Base-by-base conservation (phyloP, 2,888 invertebrate genomes). In the Aplocera efformata region DNA sequence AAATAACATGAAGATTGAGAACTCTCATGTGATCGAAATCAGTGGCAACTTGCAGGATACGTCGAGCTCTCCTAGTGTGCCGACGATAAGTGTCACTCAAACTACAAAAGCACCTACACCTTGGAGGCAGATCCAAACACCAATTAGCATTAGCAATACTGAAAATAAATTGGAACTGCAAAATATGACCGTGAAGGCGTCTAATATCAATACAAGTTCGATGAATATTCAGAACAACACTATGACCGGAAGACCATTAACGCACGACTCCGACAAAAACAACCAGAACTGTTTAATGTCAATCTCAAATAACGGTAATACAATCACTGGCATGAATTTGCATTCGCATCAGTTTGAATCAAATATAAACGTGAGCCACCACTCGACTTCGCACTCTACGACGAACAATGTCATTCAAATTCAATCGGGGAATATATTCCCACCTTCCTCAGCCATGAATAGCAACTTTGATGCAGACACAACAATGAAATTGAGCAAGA, bases 371-470 rank as follows among this genome's bases (percentile, higher is more conserved):
- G 74, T 77, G 6, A 85, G 78, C 49, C 85, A 84, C 50, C 84
- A 86, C 55, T 72, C 82, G 1, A 60, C 79, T 29, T 62, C 69
- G 9, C 84, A 84, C 56, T 67, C 81, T 1, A 68, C 79, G 6
- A 70, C 82, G 1, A 88, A 84, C 55, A 88, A 88, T 53, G 77
- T 88, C 3, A 88, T 88, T 46, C 88, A 88, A 63, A 88, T 88
- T 49, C 77, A 82, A 46, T 76, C 88, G 44, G 88, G 88, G 41
- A 88, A 85, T 49, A 86, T 88, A 50, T 86, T 86, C 50, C 65
- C 83, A 7, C 83, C 85, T 8, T 72, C 82, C 22, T 75, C 84
- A 6, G 68, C 65, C 1, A 79, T 85, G 62, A 82, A 68, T 32
- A 82, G 69, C 54, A 85, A 78, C 44, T 88, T 88, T 48, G 86